Conservation (phyloP, 2,113 vertebrate genomes). For the Oriolus oriolus region DNA sequence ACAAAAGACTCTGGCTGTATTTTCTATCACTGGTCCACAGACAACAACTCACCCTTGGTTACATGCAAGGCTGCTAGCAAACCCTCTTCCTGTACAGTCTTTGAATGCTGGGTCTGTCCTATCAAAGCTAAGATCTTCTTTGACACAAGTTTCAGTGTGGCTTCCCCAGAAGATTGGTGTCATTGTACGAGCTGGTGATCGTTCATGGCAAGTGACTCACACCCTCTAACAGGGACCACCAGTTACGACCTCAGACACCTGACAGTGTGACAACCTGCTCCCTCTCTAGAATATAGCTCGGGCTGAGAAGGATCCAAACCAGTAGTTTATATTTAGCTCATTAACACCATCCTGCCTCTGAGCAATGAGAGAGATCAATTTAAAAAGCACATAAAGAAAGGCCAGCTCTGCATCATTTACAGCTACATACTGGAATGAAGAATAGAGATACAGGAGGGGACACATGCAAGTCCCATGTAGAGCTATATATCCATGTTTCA, state of each 20-base stretch:
- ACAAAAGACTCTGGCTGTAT: background rate
- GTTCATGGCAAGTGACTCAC: background rate
- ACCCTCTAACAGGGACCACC: background rate
- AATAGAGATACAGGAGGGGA: background rate
- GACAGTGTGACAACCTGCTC: background rate
- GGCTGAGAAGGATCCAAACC: background rate
- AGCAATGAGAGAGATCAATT: background rate
- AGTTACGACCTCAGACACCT: background rate
- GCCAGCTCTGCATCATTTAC: background rate
- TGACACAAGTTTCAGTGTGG: background rate
- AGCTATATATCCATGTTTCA: background rate
- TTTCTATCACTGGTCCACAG: background rate
- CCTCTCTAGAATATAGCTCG: background rate
- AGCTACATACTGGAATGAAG: background rate
- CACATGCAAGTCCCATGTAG: background rate
- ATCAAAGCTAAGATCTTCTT: background rate
- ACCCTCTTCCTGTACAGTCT: background rate
- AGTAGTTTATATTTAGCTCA: background rate
- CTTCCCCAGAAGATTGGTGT: background rate
- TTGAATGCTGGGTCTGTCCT: background rate
- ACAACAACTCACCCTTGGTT: background rate
- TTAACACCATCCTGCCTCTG: background rate
- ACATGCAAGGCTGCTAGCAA: background rate
- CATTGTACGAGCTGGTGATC: background rate
- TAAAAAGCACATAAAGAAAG: background rate